A percentile compares a stretch with the other conserved stretches of the same genome.
These are phyloP conservation scores for Cetoscarus ocellatus DNA, from an alignment of 2,797 vertebrate genomes.

Conservation along the genomic window DNA sequence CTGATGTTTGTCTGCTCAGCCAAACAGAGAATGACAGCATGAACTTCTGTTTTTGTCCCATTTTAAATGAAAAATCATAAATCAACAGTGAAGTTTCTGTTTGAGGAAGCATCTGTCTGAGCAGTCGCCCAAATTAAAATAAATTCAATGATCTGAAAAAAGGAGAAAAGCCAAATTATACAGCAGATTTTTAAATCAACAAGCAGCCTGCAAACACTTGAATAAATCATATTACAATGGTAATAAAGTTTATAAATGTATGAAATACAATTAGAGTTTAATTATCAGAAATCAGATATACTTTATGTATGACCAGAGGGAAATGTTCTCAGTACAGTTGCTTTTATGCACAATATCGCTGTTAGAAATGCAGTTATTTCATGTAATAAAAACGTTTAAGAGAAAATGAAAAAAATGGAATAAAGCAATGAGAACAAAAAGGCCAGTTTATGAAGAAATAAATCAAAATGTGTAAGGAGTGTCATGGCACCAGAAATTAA, in stretches of 20 bases:
- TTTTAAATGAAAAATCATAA: slow-evolving; percentile 22
- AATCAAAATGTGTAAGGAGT: too few relatives aligned
- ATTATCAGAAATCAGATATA: too few relatives aligned
- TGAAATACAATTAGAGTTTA: too few relatives aligned
- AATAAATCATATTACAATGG: neutral
- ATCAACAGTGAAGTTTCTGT: neutral
- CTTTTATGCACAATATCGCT: too few relatives aligned
- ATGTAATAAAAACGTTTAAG: too few relatives aligned
- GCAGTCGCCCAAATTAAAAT: slow-evolving; percentile 32
- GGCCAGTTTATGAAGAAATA: too few relatives aligned
- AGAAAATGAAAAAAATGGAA: too few relatives aligned
- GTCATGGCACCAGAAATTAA: too few relatives aligned
- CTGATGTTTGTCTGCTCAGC: slow-evolving; percentile 13
- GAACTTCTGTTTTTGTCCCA: neutral
- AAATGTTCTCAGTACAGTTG: too few relatives aligned
- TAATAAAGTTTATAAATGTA: neutral
- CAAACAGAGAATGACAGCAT: slow-evolving; percentile 34
- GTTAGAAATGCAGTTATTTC: too few relatives aligned
- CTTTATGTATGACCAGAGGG: too few relatives aligned
- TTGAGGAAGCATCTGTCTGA: slow-evolving; percentile 36
- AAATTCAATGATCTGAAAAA: slow-evolving; percentile 25
- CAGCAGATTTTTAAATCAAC: slow-evolving; percentile 36
- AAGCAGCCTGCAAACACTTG: slow-evolving; percentile 30
- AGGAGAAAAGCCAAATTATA: slow-evolving; percentile 31
- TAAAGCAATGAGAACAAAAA: too few relatives aligned